Conservation (phyloP, 92 coral and sea anemone species). For the Heteractis magnifica region DNA sequence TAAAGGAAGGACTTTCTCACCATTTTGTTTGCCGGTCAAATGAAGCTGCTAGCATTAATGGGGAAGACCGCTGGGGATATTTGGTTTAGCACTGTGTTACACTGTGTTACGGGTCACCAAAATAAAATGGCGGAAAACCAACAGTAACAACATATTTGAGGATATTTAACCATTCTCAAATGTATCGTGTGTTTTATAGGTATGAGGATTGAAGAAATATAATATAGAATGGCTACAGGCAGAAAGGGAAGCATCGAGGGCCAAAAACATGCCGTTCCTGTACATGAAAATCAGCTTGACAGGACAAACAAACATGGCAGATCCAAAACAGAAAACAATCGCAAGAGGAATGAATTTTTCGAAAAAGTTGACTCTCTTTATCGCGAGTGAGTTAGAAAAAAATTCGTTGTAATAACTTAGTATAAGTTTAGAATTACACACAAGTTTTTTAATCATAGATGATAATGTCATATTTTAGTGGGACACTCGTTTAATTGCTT, state of each 20-base stretch:
- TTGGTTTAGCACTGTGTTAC: neutral
- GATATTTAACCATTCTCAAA: no score
- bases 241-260: neutral
- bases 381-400: constrained; percentile 62
- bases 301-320: neutral
- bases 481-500: no score
- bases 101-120: constrained; percentile 46
- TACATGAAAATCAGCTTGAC: constrained; percentile 4
- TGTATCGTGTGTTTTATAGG: neutral
- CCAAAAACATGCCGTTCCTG: neutral
- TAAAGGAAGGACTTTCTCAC: constrained; percentile 37
- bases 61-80: constrained; percentile 43
- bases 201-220: neutral
- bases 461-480: neutral
- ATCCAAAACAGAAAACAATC: constrained; percentile 20
- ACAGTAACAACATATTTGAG: neutral
- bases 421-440: no score
- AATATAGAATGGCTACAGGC: constrained; percentile 17
- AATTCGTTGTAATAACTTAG: neutral
- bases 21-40: constrained; percentile 48
- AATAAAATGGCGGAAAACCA: constrained; percentile 35
- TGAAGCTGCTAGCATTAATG: constrained; percentile 19
- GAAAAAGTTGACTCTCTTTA: constrained; percentile 73
- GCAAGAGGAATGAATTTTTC: constrained; percentile 76
- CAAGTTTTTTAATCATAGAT: neutral